Percentiles rank a stretch among this genome's conserved stretches.
Conservation (phyloP, 1,140 invertebrate genomes). For the Brachionus asplanchnoidis region DNA sequence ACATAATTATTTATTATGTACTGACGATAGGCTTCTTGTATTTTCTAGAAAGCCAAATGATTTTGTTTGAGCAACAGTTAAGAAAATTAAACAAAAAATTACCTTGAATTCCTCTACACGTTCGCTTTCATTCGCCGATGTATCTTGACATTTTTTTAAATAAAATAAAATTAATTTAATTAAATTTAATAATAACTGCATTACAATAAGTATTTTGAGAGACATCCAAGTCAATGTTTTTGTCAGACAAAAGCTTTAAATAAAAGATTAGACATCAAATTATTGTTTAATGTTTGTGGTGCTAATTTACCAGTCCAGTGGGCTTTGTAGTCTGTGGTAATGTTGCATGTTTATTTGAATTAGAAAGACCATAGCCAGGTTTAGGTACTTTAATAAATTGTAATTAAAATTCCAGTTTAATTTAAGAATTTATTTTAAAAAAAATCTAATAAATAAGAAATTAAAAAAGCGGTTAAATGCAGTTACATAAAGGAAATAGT, state of each 20-base stretch:
- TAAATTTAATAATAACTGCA: not conserved
- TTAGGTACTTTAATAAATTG: slow-evolving; percentile 46
- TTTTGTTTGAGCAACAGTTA: not conserved
- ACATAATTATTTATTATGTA: not conserved
- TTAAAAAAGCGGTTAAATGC: not conserved
- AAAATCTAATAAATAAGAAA: not conserved
- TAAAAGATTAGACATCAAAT: not conserved
- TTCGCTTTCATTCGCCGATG: not conserved
- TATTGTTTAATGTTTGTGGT: not conserved
- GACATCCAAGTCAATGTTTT: not conserved
- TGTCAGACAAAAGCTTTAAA: not conserved
- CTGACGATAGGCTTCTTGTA: slow-evolving; percentile 8
- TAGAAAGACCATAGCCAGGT: slow-evolving; percentile 42
- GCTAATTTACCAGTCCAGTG: slow-evolving; percentile 46
- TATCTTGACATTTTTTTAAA: not conserved
- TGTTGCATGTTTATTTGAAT: not conserved
- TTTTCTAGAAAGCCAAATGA: not conserved
- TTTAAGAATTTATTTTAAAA: not conserved
- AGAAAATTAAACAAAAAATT: not conserved
- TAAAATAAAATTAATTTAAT: not conserved
- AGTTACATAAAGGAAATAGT: not conserved
- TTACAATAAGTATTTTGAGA: not conserved
- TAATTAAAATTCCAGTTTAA: not conserved
- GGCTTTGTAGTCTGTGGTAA: slow-evolving; percentile 11
- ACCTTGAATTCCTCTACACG: not conserved